phyloP scores from a whole-genome alignment of 2,888 invertebrate species.

The Podotricha telesiphe region DNA sequence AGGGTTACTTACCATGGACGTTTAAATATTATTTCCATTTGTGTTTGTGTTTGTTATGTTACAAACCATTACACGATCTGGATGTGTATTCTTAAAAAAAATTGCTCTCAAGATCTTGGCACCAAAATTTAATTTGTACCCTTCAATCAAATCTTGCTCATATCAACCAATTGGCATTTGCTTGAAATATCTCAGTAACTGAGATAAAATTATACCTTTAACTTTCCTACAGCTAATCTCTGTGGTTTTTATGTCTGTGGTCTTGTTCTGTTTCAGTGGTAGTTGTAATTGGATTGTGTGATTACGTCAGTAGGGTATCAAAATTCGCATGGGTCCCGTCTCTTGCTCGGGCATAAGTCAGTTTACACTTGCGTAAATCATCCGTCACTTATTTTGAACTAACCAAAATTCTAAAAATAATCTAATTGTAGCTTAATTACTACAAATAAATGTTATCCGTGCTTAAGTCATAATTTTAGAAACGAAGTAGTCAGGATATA shows the following conservation, averaged over 20 bases:
- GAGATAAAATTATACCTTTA: constrained; percentile 34
- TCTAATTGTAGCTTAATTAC: neutral
- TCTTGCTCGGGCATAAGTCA: constrained; percentile 34
- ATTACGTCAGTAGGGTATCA: constrained; percentile 37
- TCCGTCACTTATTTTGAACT: neutral
- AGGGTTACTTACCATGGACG: constrained; percentile 36
- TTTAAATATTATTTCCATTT: constrained; percentile 29
- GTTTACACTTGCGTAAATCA: constrained; percentile 37
- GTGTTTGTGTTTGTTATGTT: constrained; percentile 26
- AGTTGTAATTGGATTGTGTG: constrained; percentile 34
- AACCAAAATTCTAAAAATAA: neutral
- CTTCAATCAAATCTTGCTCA: constrained; percentile 26
- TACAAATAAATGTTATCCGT: neutral
- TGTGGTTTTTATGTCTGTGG: constrained; percentile 26
- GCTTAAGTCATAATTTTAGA: too few species aligned
- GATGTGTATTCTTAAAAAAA: constrained; percentile 30
- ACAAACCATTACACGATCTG: constrained; percentile 27
- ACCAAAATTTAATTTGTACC: constrained; percentile 36
- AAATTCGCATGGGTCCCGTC: constrained; percentile 49
- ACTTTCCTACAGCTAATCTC: constrained; percentile 17
- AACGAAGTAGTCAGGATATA: too few species aligned
- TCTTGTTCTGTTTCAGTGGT: constrained; percentile 30
- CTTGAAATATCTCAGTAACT: constrained; percentile 26
- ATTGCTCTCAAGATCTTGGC: constrained; percentile 30
- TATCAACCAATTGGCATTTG: constrained; percentile 37